Evolutionary conservation across 2,113 vertebrate genomes (phyloP), one percentile per base, ranked within the genome.

Genomic region (Albula goreensis): DNA sequence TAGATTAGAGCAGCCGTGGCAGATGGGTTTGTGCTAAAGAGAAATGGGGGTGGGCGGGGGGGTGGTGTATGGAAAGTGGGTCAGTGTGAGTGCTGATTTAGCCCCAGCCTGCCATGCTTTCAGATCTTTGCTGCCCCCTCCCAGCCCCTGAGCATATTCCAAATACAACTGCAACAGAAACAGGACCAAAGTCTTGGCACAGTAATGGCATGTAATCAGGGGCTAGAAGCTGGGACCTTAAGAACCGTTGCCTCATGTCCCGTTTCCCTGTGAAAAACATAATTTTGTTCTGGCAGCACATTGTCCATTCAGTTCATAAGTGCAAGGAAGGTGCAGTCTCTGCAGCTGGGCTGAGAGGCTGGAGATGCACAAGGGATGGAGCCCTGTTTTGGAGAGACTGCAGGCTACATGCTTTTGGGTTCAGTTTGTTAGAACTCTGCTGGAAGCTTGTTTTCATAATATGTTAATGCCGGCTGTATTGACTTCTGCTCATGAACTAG

Each of bases 1-100:
- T 93, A 93, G 96, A 96, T 96, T 92, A 95, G 93, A 93, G 87
- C 92, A 90, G 85, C 56, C 17, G 89, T 89, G 91, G 93, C 95
- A 96, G 94, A 96, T 96, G 95, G 94, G 89, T 89, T 88, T 66
- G 77, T 49, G 70, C 10, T 9, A 22, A n/a, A 74, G 70, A 74
- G 70, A 22, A 25, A 31, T 1, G 85, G 60, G 51, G 74, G 83
- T 78, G 84, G 82, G 83, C 90, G 90, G 86, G 83, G 89, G 86
- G 89, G 63, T 50, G 87, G 70, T 11, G 85, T 79, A 25, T 82
- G 85, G 87, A 91, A 96, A 94, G 90, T 96, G 94, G 95, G 95
- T 97, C 95, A 96, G 83, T 90, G 83, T 82, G 83, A 85, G 53
- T 52, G 22, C 49, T 85, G 53, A 84, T 77, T 80, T 90, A 88